phyloP scores from a whole-genome alignment of 2,888 invertebrate genomes.

The Apamea sordens region DNA sequence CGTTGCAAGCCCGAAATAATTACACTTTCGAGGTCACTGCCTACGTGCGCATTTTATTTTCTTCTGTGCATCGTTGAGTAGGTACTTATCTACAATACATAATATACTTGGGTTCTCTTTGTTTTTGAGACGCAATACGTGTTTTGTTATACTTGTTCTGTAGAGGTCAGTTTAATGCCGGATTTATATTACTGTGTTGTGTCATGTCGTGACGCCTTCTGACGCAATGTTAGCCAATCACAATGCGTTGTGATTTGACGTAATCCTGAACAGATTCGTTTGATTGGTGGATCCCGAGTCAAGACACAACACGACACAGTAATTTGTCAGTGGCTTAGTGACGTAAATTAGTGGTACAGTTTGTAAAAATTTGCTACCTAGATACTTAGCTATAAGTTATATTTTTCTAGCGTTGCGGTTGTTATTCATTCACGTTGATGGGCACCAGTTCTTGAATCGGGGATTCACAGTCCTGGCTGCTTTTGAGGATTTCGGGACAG shows the following conservation, averaged over 20 bases:
- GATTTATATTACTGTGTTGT: not conserved
- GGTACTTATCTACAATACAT: conserved; percentile 50
- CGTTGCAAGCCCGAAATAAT: conserved; percentile 82
- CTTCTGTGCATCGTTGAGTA: conserved; percentile 71
- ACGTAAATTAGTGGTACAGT: not conserved
- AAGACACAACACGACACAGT: too few relatives aligned
- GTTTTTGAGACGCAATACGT: conserved; percentile 57
- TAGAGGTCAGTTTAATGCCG: conserved; percentile 23
- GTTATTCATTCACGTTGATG: not conserved
- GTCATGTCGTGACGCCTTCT: not conserved
- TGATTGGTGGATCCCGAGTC: too few relatives aligned
- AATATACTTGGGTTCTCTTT: conserved; percentile 61
- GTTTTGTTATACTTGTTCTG: conserved; percentile 64
- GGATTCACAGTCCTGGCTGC: not conserved
- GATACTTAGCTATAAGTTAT: too few relatives aligned
- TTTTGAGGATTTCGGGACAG: too few relatives aligned
- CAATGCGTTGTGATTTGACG: too few relatives aligned
- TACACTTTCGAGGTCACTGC: conserved; percentile 83
- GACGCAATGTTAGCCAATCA: too few relatives aligned
- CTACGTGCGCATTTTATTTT: conserved; percentile 82
- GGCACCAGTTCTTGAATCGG: not conserved
- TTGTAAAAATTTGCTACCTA: not conserved
- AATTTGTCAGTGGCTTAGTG: not conserved
- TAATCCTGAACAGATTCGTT: too few relatives aligned
- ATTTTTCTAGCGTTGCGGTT: not conserved